Percentiles rank a stretch among this genome's conserved stretches.
Conservation (phyloP, 2,113 vertebrate species). For the Galbula dea region DNA sequence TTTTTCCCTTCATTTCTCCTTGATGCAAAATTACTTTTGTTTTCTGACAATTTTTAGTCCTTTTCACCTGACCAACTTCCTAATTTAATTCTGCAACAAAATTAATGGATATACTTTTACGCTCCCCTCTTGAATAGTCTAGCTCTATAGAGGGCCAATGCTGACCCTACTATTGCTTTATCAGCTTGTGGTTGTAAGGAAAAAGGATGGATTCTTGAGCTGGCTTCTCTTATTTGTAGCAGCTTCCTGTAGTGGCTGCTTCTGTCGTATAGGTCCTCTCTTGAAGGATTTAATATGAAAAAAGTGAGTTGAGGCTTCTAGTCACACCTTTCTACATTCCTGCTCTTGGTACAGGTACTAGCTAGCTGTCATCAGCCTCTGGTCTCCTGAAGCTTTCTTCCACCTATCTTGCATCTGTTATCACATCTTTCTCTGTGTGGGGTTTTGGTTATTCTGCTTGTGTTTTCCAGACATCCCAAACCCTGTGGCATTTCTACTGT, state of each 20-base stretch:
- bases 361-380: not conserved
- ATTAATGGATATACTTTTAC: not conserved
- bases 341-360: not conserved
- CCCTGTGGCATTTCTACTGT: not conserved
- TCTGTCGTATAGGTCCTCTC: not conserved
- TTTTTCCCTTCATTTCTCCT: slow-evolving; percentile 36
- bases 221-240: not conserved
- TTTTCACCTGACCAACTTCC: not conserved
- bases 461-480: not conserved
- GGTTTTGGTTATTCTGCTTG: not conserved
- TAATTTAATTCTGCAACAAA: not conserved
- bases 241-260: not conserved
- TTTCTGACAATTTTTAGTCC: not conserved
- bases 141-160: not conserved
- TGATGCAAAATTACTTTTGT: slow-evolving; percentile 12
- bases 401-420: not conserved
- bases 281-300: not conserved
- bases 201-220: not conserved
- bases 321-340: not conserved
- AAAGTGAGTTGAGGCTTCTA: not conserved
- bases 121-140: not conserved
- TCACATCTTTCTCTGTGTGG: not conserved
- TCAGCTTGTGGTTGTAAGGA: not conserved
- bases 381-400: not conserved
- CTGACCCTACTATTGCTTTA: not conserved